Base-by-base conservation (phyloP, 30 jellyfish, hydroid and myxozoan species). In the Chrysaora quinquecirrha region DNA sequence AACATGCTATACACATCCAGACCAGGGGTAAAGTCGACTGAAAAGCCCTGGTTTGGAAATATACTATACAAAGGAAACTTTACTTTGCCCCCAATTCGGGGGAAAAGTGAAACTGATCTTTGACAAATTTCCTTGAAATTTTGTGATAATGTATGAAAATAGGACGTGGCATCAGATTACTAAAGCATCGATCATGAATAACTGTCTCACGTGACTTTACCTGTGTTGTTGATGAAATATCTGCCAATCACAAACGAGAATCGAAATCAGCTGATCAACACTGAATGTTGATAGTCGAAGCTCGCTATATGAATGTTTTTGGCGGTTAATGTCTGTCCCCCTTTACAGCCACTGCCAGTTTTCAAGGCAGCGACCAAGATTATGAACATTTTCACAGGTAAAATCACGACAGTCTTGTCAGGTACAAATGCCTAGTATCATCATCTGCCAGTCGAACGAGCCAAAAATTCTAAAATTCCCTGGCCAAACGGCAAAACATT, bases 361-460 rank as follows among this genome's bases (percentile, higher is more conserved):
- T 67, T 82, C 92, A 82, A 82, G 92, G 43, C 84, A 82, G 35
- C 23, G 92, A 70, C 92, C 92, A 82, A 82, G 92, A 82, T 82
- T 82, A 82, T 82, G 92, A 82, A 82, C 92, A 24, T 49, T 49
- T 69, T 52, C 68, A 52, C 68, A 25, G 19, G 29, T 0, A 50
- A 64, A 46, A 71, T 34, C 79, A 69, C 43, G 38, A 34, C 80
- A 3, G 29, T 71, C 34, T 75, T 29, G 22, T 0, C 25, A 22
- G 30, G 64, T 81, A 82, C 78, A 35, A 58, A 50, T 81, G 85
- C 92, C 58, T 31, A n/a, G 21, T 33, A 67, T 82, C 92, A 82
- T 82, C 92, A 82, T 70, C 56, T 82, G 92, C 92, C 90, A 80
- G n/a, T n/a, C n/a, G n/a, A n/a, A n/a, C n/a, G n/a, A n/a, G n/a